Evolutionary conservation across 2,888 invertebrate species (phyloP), one percentile per base, ranked within the genome.

Genomic region (Aspidapion aeneum): DNA sequence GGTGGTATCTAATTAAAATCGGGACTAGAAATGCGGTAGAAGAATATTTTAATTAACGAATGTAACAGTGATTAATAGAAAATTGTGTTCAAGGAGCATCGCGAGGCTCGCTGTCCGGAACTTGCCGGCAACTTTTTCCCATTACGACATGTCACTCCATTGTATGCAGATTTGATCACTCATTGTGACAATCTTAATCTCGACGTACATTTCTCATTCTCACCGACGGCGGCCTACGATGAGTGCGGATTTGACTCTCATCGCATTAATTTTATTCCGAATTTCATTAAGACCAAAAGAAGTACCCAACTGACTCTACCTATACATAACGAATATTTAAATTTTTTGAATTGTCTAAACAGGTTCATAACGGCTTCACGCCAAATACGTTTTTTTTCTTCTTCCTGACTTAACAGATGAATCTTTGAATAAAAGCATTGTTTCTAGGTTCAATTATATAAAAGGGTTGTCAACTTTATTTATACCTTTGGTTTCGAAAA

Each of bases 131-230:
- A 68, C 64, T 63, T 66, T 77, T 79, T 79, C 78, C 76, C 78
- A 79, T 78, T 79, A 78, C 77, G 78, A 78, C 79, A 79, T 80
- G 80, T 80, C 79, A 79, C 78, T 80, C 75, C 74, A 80, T 80
- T 80, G 79, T 80, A 80, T 80, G 80, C 74, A 79, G 77, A 80
- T 80, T 74, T 76, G 74, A 73, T 71, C 78, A 78, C 72, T 73
- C 62, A 78, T 76, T 79, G 80, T 80, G 79, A 80, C 80, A 80
- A 80, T 80, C 80, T 79, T 74, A 73, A 75, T 73, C 75, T 74
- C 71, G 58, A 64, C 66, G 68, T 71, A 70, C 66, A 71, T 71
- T 72, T 72, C 72, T 71, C 72, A 70, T 69, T 64, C 17, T 19
- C 52, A 19, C 52, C 52, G 52, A n/a, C n/a, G n/a, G n/a, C n/a